These are phyloP conservation scores for Pectinophora gossypiella DNA, from an alignment of 1,140 invertebrate species.

Conservation along the genomic window DNA sequence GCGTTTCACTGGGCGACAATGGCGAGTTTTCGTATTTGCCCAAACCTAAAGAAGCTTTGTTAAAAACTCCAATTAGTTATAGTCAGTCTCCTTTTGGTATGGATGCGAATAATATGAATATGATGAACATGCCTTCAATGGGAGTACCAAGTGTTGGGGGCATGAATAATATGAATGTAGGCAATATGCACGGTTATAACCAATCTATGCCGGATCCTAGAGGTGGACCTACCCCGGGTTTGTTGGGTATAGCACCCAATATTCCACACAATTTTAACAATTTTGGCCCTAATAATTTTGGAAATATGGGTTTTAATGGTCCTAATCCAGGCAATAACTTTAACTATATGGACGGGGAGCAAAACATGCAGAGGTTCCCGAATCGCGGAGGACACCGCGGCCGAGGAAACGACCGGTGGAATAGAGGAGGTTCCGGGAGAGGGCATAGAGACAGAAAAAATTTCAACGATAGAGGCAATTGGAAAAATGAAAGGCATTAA, in stretches of 20 bases:
- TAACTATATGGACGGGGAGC: constrained; percentile 65
- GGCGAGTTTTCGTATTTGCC: constrained; percentile 74
- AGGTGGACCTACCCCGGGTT: constrained; percentile 57
- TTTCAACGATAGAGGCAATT: constrained; percentile 62
- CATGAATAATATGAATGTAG: constrained; percentile 64
- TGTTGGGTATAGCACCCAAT: constrained; percentile 69
- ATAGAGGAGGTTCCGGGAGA: constrained; percentile 55
- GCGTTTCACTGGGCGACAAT: constrained; percentile 73
- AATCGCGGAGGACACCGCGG: constrained; percentile 62
- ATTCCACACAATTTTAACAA: constrained; percentile 69
- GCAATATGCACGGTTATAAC: constrained; percentile 59
- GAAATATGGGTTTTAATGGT: constrained; percentile 63
- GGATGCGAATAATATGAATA: constrained; percentile 52
- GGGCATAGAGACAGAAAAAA: constrained; percentile 73
- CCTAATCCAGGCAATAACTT: constrained; percentile 52
- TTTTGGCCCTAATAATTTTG: constrained; percentile 57
- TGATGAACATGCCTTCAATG: constrained; percentile 68
- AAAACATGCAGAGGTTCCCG: constrained; percentile 64
- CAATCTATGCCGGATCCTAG: constrained; percentile 49
- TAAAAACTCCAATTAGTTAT: constrained; percentile 67
- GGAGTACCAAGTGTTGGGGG: constrained; percentile 52
- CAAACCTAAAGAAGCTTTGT: constrained; percentile 60
- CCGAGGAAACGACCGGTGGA: constrained; percentile 67
- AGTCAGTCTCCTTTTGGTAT: constrained; percentile 59
- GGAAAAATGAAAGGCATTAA: constrained; percentile 71